phyloP scores from a whole-genome alignment of 2,888 invertebrate species.

The Helleia helle region DNA sequence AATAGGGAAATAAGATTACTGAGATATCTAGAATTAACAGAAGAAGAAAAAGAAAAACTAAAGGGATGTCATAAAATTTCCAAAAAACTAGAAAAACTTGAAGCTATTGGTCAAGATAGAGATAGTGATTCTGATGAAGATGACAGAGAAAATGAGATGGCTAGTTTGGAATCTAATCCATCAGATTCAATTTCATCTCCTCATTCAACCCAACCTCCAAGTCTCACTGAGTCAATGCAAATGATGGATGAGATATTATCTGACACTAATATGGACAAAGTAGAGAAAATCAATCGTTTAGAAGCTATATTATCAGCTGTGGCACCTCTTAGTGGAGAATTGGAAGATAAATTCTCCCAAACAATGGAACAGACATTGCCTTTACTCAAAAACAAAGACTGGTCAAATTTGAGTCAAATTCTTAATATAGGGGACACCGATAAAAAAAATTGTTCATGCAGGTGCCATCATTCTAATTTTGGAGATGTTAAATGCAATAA shows the following conservation, averaged over 20 bases:
- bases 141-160: slow-evolving; percentile 83
- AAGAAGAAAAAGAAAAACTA: slow-evolving; percentile 93
- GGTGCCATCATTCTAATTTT: slow-evolving; percentile 67
- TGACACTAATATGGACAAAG: slow-evolving; percentile 86
- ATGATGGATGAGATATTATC: slow-evolving; percentile 89
- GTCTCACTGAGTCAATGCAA: slow-evolving; percentile 91
- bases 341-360: slow-evolving; percentile 66
- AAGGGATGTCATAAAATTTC: slow-evolving; percentile 94
- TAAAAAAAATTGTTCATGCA: slow-evolving; percentile 68
- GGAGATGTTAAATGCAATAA: slow-evolving; percentile 55
- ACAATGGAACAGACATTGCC: slow-evolving; percentile 70
- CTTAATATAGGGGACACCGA: slow-evolving; percentile 59
- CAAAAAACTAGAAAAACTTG: slow-evolving; percentile 91
- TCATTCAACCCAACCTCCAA: slow-evolving; percentile 84
- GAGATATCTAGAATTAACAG: slow-evolving; percentile 91
- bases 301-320: slow-evolving; percentile 90
- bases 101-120: slow-evolving; percentile 83
- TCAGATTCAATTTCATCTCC: slow-evolving; percentile 85
- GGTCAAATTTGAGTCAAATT: slow-evolving; percentile 67
- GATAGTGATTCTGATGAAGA: slow-evolving; percentile 85
- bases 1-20: slow-evolving; percentile 92
- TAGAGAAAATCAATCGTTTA: slow-evolving; percentile 89
- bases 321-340: slow-evolving; percentile 78
- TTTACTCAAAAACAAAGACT: slow-evolving; percentile 68
- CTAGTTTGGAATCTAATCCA: slow-evolving; percentile 85